Evolutionary conservation across 2,888 invertebrate species (phyloP), one percentile per base, ranked within the genome.

Genomic region (Serrognathus titanus): DNA sequence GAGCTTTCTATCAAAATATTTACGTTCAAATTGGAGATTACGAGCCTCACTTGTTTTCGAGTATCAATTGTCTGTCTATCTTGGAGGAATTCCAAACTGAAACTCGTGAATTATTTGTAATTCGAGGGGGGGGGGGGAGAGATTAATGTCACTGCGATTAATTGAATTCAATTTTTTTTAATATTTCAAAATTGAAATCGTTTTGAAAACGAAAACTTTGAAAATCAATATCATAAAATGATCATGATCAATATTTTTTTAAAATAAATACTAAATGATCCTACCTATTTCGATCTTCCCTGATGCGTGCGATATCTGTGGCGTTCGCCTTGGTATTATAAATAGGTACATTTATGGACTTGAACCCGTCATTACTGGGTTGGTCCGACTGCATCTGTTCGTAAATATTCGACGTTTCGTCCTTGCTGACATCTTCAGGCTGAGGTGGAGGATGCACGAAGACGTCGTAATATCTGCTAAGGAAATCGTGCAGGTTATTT

Each of bases 311-410:
- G 41, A 50, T 45, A 24, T 65, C 59, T 11, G 58, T 48, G 3
- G 41, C 16, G 48, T 60, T 62, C 9, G 55, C 43, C 35, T 38
- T 37, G 10, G 46, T 40, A 7, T 38, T 45, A 13, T 59, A 51
- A 46, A 61, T 45, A 24, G 59, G 55, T 20, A 16, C 52, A 46
- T 38, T 51, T 48, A 46, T 24, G 35, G 41, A 37, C 20, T 13
- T 48, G 48, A 24, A 16, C 31, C 51, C 54, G 10, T 58, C 51
- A 1, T 53, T 37, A 2, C 41, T 45, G 38, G 67, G 65, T 48
- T 67, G 67, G 50, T 67, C 67, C 12, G 63, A 55, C 36, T 65
- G 65, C 67, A 67, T 67, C 40, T 43, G 51, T 5, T 67, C 67
- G 60, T 63, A 62, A 10, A 63, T 53, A 37, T 65, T 59, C 1